A percentile compares a stretch with the other conserved stretches of the same genome.
phyloP scores from a whole-genome alignment of 2,113 vertebrate species.

The Callorhinus ursinus region DNA sequence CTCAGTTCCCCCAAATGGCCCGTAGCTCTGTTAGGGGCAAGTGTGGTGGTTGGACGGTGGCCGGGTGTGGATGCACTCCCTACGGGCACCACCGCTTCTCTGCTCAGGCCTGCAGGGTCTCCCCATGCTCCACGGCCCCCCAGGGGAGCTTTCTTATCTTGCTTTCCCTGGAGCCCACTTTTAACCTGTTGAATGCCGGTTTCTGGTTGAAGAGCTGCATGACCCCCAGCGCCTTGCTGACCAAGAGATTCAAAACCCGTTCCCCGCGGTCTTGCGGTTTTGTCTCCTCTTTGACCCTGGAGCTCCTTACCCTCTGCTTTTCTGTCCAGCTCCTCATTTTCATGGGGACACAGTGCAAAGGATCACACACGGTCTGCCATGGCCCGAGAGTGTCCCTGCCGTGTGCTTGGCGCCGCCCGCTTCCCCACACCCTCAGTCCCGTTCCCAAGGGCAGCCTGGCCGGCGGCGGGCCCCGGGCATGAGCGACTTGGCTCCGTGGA shows the following conservation, averaged over 20 bases:
- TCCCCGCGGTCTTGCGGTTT: too few species aligned
- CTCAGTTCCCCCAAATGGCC: rapidly evolving
- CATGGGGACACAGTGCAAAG: too few species aligned
- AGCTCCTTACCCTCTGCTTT: too few species aligned
- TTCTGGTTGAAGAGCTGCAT: neutral
- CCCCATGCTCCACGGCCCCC: neutral
- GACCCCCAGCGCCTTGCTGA: neutral
- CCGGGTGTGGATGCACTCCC: rapidly evolving
- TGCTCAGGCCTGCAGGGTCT: neutral
- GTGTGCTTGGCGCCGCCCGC: neutral
- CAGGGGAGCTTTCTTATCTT: neutral
- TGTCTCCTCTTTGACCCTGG: neutral
- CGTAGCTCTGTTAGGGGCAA: neutral
- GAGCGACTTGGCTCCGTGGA: neutral
- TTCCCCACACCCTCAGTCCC: rapidly evolving
- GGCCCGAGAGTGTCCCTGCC: too few species aligned
- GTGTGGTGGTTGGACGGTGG: rapidly evolving
- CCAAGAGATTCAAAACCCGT: neutral
- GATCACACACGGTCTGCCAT: neutral
- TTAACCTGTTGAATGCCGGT: neutral
- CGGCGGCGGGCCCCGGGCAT: rapidly evolving
- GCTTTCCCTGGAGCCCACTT: neutral
- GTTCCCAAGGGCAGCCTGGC: neutral
- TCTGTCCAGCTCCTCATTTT: too few species aligned
- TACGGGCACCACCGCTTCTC: rapidly evolving